Evolutionary conservation across 1,140 invertebrate species (phyloP).

Genomic region (Thereuonema tuberculata): DNA sequence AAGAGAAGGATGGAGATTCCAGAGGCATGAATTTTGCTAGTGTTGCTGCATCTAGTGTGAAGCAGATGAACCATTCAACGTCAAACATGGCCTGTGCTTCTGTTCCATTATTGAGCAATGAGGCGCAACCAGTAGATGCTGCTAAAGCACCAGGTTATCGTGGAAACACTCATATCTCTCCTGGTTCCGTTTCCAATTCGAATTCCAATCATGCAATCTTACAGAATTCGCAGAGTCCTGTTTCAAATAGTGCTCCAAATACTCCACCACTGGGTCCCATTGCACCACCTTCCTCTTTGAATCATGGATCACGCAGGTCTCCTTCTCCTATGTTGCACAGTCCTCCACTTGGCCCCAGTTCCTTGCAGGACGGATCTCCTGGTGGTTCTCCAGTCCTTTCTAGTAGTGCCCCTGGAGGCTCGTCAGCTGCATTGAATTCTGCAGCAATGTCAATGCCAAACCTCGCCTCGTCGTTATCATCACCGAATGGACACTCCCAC

Average conservation of each 20-base stretch:
- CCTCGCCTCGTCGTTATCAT: not conserved
- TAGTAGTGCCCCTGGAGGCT: not conserved
- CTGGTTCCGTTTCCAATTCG: conserved; percentile 31
- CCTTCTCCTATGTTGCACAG: not conserved
- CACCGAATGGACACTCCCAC: not conserved
- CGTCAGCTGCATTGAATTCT: not conserved
- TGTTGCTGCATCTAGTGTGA: conserved; percentile 46
- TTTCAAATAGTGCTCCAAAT: conserved; percentile 18
- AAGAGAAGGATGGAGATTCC: conserved; percentile 45
- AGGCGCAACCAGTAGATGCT: conserved; percentile 44
- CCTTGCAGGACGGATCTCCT: not conserved
- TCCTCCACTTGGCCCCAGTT: not conserved
- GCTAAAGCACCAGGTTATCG: conserved; percentile 69
- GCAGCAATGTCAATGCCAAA: not conserved
- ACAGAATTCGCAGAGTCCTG: too few species aligned
- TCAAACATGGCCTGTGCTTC: conserved; percentile 24
- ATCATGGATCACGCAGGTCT: conserved; percentile 6
- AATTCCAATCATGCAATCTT: too few species aligned
- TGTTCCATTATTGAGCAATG: conserved; percentile 37
- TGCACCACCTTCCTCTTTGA: conserved; percentile 5
- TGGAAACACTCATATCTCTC: conserved; percentile 46
- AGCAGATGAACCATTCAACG: conserved; percentile 24
- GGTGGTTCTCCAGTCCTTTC: not conserved
- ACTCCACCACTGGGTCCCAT: conserved; percentile 19
- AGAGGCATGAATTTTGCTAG: conserved; percentile 58